phyloP scores from a whole-genome alignment of 1,140 invertebrate genomes.

The Drosophila orosa region DNA sequence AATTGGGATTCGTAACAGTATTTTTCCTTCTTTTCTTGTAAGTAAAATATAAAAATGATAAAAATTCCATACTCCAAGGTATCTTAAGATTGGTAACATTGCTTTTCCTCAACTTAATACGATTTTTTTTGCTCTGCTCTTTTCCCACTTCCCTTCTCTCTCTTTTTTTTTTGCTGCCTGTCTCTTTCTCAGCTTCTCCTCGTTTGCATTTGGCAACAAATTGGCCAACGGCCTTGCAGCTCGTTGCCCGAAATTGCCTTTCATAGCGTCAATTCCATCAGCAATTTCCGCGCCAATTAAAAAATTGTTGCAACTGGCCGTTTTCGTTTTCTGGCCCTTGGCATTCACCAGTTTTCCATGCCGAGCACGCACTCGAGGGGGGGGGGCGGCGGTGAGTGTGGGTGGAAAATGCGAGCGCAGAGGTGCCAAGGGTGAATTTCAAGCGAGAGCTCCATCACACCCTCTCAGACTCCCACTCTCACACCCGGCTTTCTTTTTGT shows the following conservation, averaged over 20 bases:
- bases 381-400: neutral
- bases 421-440: neutral
- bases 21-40: neutral
- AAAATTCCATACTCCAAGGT: neutral
- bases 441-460: neutral
- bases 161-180: neutral
- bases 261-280: constrained; percentile 73
- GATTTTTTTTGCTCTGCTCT: neutral
- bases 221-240: constrained; percentile 43
- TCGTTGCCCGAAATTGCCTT: constrained; percentile 55
- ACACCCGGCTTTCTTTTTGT: constrained; percentile 4
- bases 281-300: constrained; percentile 78
- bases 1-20: neutral
- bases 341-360: constrained; percentile 64
- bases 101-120: neutral
- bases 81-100: neutral
- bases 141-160: neutral
- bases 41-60: no score
- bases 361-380: constrained; percentile 55
- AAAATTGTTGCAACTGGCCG: constrained; percentile 65
- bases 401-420: constrained; percentile 5
- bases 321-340: constrained; percentile 39
- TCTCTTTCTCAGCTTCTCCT: constrained; percentile 5
- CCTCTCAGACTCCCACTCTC: neutral
- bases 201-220: constrained; percentile 42